Evolutionary conservation across 2,888 invertebrate genomes (phyloP).

Genomic region (Acleris cristana): DNA sequence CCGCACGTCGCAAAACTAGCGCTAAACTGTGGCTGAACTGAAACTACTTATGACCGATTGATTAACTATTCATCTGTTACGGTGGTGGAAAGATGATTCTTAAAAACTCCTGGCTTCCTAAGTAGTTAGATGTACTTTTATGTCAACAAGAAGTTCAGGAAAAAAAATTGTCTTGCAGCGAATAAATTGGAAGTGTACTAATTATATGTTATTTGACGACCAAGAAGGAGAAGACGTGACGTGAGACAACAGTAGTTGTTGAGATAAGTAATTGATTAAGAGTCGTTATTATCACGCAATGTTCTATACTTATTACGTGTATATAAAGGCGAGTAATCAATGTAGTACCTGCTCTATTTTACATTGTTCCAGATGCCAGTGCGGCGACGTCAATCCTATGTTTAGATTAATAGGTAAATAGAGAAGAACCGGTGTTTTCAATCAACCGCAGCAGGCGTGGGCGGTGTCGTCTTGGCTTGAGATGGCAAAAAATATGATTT

Average conservation of each 20-base stretch:
- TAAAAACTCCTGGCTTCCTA: too few species aligned
- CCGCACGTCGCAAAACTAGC: too few species aligned
- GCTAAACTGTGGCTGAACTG: too few species aligned
- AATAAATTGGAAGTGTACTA: too few species aligned
- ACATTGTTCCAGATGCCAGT: slow-evolving; percentile 26
- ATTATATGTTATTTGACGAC: not conserved
- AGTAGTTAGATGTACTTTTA: too few species aligned
- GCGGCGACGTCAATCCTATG: slow-evolving; percentile 29
- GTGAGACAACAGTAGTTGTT: not conserved
- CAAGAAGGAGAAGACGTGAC: not conserved
- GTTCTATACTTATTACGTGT: not conserved
- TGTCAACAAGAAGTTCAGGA: too few species aligned
- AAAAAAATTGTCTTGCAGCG: too few species aligned
- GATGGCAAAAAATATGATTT: slow-evolving; percentile 32
- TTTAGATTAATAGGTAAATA: slow-evolving; percentile 37
- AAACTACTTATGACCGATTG: too few species aligned
- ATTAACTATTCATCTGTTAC: too few species aligned
- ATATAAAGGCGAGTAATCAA: slow-evolving; percentile 23
- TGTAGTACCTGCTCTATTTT: not conserved
- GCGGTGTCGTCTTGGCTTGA: slow-evolving; percentile 40
- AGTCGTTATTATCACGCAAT: too few species aligned
- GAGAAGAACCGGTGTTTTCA: slow-evolving; percentile 51
- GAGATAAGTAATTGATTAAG: not conserved
- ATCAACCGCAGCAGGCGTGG: slow-evolving; percentile 52
- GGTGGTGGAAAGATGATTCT: too few species aligned